Evolutionary conservation across 2,888 invertebrate genomes (phyloP).

Genomic region (Ormia ochracea): DNA sequence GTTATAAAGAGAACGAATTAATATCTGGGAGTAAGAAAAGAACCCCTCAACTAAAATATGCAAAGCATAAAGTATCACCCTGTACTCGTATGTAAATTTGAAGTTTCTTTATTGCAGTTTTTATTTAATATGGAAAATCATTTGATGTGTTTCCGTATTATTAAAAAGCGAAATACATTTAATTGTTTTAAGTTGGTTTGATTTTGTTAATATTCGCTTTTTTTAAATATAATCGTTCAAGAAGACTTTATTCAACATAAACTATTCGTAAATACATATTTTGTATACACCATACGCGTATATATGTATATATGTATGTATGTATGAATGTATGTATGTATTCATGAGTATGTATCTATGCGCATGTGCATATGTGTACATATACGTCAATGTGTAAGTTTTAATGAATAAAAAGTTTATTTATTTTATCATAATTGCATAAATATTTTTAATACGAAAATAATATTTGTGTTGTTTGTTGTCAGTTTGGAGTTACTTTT

Average conservation of each 20-base stretch:
- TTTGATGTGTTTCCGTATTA: not conserved
- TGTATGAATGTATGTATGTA: too few relatives aligned
- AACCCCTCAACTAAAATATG: slow-evolving; percentile 1
- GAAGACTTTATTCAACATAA: not conserved
- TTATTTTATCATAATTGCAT: slow-evolving; percentile 10
- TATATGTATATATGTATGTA: too few relatives aligned
- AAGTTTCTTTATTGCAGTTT: not conserved
- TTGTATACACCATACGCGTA: too few relatives aligned
- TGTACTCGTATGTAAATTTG: slow-evolving; percentile 55
- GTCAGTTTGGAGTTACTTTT: slow-evolving; percentile 65
- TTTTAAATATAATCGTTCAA: not conserved
- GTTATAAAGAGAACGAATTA: slow-evolving; percentile 16
- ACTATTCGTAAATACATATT: slow-evolving; percentile 9
- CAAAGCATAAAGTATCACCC: slow-evolving; percentile 45
- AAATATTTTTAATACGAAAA: slow-evolving; percentile 42
- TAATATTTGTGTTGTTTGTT: slow-evolving; percentile 64
- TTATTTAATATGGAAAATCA: slow-evolving; percentile 18
- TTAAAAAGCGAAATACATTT: not conserved
- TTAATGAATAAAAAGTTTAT: slow-evolving; percentile 5
- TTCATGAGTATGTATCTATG: too few relatives aligned
- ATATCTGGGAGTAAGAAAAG: slow-evolving; percentile 4
- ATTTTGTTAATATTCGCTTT: slow-evolving; percentile 33
- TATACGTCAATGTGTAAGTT: too few relatives aligned
- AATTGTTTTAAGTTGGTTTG: slow-evolving; percentile 30
- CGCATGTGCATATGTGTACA: too few relatives aligned